phyloP scores from a whole-genome alignment of 2,797 vertebrate species.

The Cryptoblepharus egeriae region DNA sequence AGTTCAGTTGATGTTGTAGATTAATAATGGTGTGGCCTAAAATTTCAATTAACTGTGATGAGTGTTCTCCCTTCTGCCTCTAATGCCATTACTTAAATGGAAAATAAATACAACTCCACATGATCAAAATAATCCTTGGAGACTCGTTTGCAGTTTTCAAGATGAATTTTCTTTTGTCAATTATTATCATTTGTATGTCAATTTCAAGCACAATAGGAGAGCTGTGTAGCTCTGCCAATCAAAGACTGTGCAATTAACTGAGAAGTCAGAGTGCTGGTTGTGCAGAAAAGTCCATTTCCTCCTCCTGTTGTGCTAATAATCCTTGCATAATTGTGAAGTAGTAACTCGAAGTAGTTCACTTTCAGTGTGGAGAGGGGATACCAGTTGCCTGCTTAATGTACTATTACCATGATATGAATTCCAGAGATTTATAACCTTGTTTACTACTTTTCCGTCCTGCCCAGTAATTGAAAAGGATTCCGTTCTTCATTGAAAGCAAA shows the following conservation, averaged over 20 bases:
- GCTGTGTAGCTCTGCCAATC: constrained; percentile 48
- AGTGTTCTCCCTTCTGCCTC: constrained; percentile 15
- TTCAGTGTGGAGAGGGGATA: constrained; percentile 46
- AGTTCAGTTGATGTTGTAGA: not conserved
- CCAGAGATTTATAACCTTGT: constrained; percentile 67
- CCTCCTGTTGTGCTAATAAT: constrained; percentile 52
- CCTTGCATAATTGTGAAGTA: constrained; percentile 53
- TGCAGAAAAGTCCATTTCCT: constrained; percentile 60
- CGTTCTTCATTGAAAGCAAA: constrained; percentile 70
- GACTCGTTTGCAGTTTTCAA: constrained; percentile 42
- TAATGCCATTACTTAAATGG: constrained; percentile 39
- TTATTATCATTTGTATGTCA: constrained; percentile 56
- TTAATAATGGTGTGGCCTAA: not conserved
- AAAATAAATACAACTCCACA: constrained; percentile 12
- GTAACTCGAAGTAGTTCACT: constrained; percentile 39
- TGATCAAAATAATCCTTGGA: constrained; percentile 56
- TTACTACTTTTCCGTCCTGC: constrained; percentile 60
- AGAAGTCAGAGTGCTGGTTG: constrained; percentile 31
- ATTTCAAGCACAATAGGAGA: constrained; percentile 53
- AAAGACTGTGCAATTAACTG: constrained; percentile 47
- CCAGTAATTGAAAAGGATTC: constrained; percentile 69
- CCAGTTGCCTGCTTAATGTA: constrained; percentile 57
- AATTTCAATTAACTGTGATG: constrained; percentile 45
- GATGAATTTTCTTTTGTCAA: constrained; percentile 53
- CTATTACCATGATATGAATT: constrained; percentile 55